A percentile compares a stretch with the other conserved stretches of the same genome.
phyloP scores from a whole-genome alignment of 1,140 invertebrate genomes.

The Papilio polyxenes region DNA sequence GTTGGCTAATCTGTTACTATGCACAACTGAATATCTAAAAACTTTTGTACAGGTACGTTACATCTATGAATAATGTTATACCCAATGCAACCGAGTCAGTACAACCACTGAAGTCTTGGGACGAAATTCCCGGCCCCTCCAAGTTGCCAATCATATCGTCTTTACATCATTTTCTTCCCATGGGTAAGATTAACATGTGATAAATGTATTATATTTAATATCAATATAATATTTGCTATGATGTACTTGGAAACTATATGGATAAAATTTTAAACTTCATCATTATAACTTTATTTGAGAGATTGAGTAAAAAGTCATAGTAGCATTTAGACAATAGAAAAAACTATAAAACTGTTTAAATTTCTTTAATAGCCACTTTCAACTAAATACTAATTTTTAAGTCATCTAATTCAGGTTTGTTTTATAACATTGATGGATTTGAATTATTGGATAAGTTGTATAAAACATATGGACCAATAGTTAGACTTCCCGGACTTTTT shows the following conservation, averaged over 20 bases:
- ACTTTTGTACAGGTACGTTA: constrained; percentile 54
- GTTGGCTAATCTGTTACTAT: neutral
- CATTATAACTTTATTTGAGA: too few relatives aligned
- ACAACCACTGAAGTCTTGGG: constrained; percentile 16
- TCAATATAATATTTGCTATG: neutral
- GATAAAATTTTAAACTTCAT: too few relatives aligned
- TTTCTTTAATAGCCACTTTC: neutral
- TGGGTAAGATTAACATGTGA: neutral
- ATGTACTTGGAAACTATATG: neutral
- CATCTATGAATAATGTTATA: neutral
- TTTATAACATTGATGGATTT: constrained; percentile 29
- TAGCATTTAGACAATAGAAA: too few relatives aligned
- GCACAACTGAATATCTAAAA: neutral
- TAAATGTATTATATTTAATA: neutral
- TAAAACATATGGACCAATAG: constrained; percentile 46
- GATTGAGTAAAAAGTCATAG: too few relatives aligned
- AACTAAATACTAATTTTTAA: neutral
- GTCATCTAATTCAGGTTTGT: neutral
- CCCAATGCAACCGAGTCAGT: neutral
- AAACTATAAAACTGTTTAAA: too few relatives aligned
- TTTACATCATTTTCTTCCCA: constrained; percentile 27
- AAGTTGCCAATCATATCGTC: constrained; percentile 19
- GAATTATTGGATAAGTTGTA: constrained; percentile 42
- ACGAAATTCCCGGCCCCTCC: neutral
- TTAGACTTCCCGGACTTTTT: constrained; percentile 39